Evolutionary conservation across 1,140 invertebrate species (phyloP).

Genomic region (Lucilia sericata): DNA sequence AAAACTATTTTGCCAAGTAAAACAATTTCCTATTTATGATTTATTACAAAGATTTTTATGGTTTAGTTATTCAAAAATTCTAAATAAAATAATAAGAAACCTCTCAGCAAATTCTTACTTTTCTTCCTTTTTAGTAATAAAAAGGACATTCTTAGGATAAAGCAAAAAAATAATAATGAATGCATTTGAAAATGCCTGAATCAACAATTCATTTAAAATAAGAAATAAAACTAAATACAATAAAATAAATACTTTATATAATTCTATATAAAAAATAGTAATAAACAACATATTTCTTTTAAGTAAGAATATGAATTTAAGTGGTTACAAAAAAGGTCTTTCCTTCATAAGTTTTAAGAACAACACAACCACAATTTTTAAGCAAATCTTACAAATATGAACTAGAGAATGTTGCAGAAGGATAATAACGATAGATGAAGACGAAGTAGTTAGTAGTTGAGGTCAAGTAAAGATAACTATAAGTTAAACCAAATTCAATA

Average conservation of each 20-base stretch:
- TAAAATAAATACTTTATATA: constrained; percentile 11
- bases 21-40: constrained; percentile 17
- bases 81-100: too few relatives aligned
- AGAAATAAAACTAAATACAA: neutral
- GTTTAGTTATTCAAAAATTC: neutral
- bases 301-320: neutral
- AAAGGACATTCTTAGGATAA: neutral
- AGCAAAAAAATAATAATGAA: neutral
- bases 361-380: neutral
- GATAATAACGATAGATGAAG: neutral
- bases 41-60: neutral
- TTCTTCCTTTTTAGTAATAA: neutral
- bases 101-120: neutral
- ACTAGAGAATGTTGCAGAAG: neutral
- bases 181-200: constrained; percentile 8
- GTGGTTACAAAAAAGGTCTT: neutral
- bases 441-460: neutral
- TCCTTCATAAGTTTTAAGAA: neutral
- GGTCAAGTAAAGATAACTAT: neutral
- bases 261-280: neutral
- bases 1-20: neutral
- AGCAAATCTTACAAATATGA: neutral
- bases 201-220: constrained; percentile 31
- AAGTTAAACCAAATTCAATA: neutral
- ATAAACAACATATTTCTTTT: neutral